A percentile compares a stretch with the other conserved stretches of the same genome.
phyloP scores from a whole-genome alignment of 2,888 invertebrate genomes.

The Poecilobothrus nobilitatus region DNA sequence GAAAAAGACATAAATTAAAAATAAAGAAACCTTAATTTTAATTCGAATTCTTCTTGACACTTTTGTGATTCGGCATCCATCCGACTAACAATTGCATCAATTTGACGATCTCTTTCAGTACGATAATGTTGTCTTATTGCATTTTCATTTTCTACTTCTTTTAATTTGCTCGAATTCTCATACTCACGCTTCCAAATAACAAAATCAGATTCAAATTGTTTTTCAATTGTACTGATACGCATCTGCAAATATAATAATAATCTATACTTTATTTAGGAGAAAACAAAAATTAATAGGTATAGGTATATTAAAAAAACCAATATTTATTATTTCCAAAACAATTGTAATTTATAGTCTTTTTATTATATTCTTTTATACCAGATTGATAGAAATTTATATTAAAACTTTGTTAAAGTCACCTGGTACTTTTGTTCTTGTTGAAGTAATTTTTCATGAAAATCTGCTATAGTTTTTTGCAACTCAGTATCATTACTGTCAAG shows the following conservation, averaged over 20 bases:
- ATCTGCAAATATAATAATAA: slow-evolving; percentile 46
- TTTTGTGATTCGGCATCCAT: slow-evolving; percentile 42
- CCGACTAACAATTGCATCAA: slow-evolving; percentile 49
- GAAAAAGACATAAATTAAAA: not conserved
- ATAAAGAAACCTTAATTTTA: slow-evolving; percentile 34
- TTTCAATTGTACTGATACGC: slow-evolving; percentile 49
- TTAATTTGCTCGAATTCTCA: slow-evolving; percentile 41
- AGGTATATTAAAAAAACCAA: too few relatives aligned
- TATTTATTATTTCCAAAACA: too few relatives aligned
- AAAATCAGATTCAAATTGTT: slow-evolving; percentile 55
- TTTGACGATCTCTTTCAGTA: slow-evolving; percentile 68
- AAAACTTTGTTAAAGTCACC: slow-evolving; percentile 25
- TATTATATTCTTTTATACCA: too few relatives aligned
- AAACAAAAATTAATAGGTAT: not conserved
- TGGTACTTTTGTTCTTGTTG: slow-evolving; percentile 44
- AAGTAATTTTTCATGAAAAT: slow-evolving; percentile 47
- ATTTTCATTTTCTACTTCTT: slow-evolving; percentile 57
- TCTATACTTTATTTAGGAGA: not conserved
- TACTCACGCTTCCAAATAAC: slow-evolving; percentile 53
- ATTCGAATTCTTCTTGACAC: slow-evolving; percentile 38
- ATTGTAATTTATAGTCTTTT: too few relatives aligned
- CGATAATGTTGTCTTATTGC: slow-evolving; percentile 61
- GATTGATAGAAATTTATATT: too few relatives aligned
- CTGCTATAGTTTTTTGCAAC: slow-evolving; percentile 45
- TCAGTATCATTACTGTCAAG: slow-evolving; percentile 45